These are phyloP conservation scores for Nymphalis polychloros DNA, from an alignment of 2,888 invertebrate species.

Conservation along the genomic window DNA sequence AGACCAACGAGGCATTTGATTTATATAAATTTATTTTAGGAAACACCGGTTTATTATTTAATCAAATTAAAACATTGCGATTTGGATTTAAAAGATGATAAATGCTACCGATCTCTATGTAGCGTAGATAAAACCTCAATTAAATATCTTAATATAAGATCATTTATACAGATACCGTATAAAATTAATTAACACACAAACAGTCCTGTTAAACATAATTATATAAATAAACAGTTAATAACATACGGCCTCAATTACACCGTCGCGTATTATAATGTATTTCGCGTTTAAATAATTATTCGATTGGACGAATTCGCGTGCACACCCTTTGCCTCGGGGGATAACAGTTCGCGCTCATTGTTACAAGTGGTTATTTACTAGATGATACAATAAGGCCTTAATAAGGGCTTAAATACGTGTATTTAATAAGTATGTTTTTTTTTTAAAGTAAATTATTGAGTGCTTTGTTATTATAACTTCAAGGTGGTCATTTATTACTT, in stretches of 20 bases:
- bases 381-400: constrained; percentile 9
- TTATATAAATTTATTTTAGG: too few relatives aligned
- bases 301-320: constrained; percentile 26
- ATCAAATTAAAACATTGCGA: too few relatives aligned
- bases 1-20: too few relatives aligned
- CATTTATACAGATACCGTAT: too few relatives aligned
- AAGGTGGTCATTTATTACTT: too few relatives aligned
- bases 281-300: constrained; percentile 5
- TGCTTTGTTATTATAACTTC: too few relatives aligned
- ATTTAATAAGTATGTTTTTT: background rate
- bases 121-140: too few relatives aligned
- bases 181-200: background rate
- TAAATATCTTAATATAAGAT: too few relatives aligned
- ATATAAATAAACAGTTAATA: background rate
- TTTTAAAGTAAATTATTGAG: too few relatives aligned
- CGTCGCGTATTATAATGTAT: background rate
- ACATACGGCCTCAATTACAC: constrained; percentile 3
- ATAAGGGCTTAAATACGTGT: constrained; percentile 3
- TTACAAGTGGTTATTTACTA: constrained; percentile 18
- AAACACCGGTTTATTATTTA: too few relatives aligned
- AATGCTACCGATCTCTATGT: too few relatives aligned
- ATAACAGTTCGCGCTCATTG: constrained; percentile 20
- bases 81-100: too few relatives aligned
- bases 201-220: background rate
- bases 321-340: constrained; percentile 28